Base-by-base conservation (phyloP, 1,140 invertebrate genomes). In the Dysdera silvatica region DNA sequence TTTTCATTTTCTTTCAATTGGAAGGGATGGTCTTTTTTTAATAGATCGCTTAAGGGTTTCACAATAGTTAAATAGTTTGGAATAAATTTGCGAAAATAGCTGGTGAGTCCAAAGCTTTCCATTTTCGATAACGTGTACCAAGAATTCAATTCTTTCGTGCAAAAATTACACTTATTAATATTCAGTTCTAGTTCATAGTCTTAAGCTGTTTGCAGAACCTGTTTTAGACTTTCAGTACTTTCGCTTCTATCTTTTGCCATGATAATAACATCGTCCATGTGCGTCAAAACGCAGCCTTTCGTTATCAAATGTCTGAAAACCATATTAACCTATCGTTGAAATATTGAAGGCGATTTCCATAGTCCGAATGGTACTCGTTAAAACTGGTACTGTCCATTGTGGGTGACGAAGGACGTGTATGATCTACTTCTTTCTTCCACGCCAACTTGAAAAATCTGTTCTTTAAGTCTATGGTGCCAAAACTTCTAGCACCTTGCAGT, bases 11-110 rank as follows among this genome's bases (percentile, higher is more conserved):
- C 2, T 6, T 49, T 63, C 78, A 78, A 79, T n/a, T 56, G 7
- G 52, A 72, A 78, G 6, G 26, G 10, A n/a, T 23, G 52, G 10
- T 78, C 70, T 67, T 79, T 77, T 62, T 74, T 74, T 26, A 75
- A 53, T 8, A 81, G 64, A 4, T 72, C 56, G 12, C 74, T 67
- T 26, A 82, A 65, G 31, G 73, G 67, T 35, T 58, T 63, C 6
- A 74, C 74, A 10, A 74, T 65, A 18, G 64, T 45, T 3, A 73
- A 63, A 62, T 67, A 75, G 41, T 69, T 52, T 45, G 43, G 31
- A 7, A 77, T 71, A 51, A 76, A 77, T 35, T 60, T 59, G 10
- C 72, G 32, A 41, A 73, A 75, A 43, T 74, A 78, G 10, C 69
- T 65, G 8, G 67, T 63, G 32, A 75, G 65, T 1, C 74, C 75